A percentile compares a stretch with the other conserved stretches of the same genome.
Conservation (phyloP, 2,797 vertebrate genomes). For the Acanthurus leucopareius region DNA sequence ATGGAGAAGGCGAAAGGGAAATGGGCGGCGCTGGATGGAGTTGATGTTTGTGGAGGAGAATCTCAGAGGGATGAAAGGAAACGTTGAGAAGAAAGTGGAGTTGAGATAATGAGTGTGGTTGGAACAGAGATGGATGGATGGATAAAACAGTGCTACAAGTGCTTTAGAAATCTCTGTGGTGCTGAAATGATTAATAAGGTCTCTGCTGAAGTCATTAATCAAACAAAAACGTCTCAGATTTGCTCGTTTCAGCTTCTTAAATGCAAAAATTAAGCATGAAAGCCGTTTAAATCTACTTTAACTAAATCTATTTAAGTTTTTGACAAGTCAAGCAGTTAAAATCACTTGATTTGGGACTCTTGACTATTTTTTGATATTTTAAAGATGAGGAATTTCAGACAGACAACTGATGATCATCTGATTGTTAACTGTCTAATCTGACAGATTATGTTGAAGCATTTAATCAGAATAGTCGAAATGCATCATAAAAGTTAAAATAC, state of each 20-base stretch:
- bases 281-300: background rate
- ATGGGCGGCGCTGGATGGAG: constrained; percentile 85
- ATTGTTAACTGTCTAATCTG: too few relatives aligned
- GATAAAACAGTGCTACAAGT: constrained; percentile 25
- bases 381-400: too few relatives aligned
- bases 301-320: background rate
- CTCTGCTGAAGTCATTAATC: background rate
- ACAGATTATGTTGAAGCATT: too few relatives aligned
- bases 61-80: constrained; percentile 68
- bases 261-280: background rate
- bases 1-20: constrained; percentile 87
- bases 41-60: constrained; percentile 71
- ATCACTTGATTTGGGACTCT: background rate
- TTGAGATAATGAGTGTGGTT: constrained; percentile 28
- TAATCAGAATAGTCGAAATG: too few relatives aligned
- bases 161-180: constrained; percentile 1
- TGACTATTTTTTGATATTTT: background rate
- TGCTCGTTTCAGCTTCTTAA: background rate
- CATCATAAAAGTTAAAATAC: too few relatives aligned
- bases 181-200: background rate
- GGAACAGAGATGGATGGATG: constrained; percentile 4
- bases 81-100: constrained; percentile 35
- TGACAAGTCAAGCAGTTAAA: background rate
- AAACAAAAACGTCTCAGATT: background rate
- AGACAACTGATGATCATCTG: too few relatives aligned